These are phyloP conservation scores for Ctenopoma multispine DNA, from an alignment of 2,797 vertebrate species.

Conservation along the genomic window DNA sequence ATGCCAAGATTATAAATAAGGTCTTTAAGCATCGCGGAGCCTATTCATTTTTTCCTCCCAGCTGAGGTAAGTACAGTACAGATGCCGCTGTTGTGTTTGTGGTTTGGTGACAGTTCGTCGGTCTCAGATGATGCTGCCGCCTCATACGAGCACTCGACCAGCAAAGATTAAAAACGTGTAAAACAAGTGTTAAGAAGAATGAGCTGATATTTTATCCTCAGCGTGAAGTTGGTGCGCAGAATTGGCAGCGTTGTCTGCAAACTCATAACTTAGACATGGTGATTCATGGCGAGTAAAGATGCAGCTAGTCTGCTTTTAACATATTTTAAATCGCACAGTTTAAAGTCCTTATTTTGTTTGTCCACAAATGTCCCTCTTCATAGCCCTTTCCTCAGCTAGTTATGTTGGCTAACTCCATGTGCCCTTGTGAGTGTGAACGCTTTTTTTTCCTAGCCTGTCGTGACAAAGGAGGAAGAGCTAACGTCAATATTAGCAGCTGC, in stretches of 20 bases:
- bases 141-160: neutral
- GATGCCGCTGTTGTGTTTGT: slow-evolving; percentile 21
- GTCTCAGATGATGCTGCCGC: slow-evolving; percentile 20
- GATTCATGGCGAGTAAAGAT: slow-evolving; percentile 4
- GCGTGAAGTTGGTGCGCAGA: slow-evolving; percentile 1
- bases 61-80: slow-evolving; percentile 55
- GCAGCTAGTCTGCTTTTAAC: too few relatives aligned
- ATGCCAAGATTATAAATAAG: slow-evolving; percentile 24
- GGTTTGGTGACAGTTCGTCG: neutral
- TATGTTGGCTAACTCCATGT: neutral
- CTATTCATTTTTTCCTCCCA: neutral
- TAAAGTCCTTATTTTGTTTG: neutral
- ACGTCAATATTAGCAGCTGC: slow-evolving; percentile 3
- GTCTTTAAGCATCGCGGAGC: slow-evolving; percentile 19
- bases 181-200: neutral
- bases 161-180: rapidly evolving
- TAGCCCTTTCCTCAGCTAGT: neutral
- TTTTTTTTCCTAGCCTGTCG: slow-evolving; percentile 16
- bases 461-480: slow-evolving; percentile 43
- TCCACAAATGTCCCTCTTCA: neutral
- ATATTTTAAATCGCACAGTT: neutral
- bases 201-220: neutral
- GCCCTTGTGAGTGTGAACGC: slow-evolving; percentile 1
- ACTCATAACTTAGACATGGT: slow-evolving; percentile 10
- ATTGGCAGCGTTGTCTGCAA: slow-evolving; percentile 9